Percentiles rank a stretch among this genome's conserved stretches.
These are phyloP conservation scores for Dicaeum eximium DNA, from an alignment of 2,113 vertebrate genomes.

Conservation along the genomic window DNA sequence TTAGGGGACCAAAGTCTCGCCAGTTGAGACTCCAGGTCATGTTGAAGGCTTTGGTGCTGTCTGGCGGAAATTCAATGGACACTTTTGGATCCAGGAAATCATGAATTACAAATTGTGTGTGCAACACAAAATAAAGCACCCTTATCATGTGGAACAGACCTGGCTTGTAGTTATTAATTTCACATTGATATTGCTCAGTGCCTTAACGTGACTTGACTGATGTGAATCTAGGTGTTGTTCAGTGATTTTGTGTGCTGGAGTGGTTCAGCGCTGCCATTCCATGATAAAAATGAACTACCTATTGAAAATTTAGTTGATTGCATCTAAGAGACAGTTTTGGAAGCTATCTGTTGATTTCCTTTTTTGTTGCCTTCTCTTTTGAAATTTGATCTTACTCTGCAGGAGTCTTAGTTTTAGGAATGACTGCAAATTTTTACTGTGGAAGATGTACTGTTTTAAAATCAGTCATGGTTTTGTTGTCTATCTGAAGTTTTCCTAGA, in stretches of 20 bases:
- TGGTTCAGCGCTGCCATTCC: background rate
- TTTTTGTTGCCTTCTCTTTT: background rate
- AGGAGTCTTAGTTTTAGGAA: background rate
- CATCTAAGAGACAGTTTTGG: background rate
- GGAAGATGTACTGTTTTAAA: background rate
- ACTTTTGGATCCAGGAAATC: background rate
- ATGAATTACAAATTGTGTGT: background rate
- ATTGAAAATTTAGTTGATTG: background rate
- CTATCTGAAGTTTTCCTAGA: background rate
- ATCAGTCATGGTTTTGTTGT: background rate
- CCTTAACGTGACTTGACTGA: background rate
- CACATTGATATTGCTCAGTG: background rate
- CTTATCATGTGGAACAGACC: background rate
- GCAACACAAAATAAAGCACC: background rate
- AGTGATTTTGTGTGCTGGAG: accelerated
- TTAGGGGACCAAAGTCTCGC: background rate
- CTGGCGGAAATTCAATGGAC: background rate
- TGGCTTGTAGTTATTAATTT: background rate
- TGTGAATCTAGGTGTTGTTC: background rate
- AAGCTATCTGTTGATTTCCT: background rate
- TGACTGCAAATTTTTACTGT: background rate
- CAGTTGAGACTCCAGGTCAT: background rate
- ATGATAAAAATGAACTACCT: background rate
- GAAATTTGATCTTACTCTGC: background rate
- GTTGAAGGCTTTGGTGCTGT: background rate